A percentile compares a stretch with the other conserved stretches of the same genome.
Conservation (phyloP, 2,113 vertebrate genomes). For the Engraulis encrasicolus region DNA sequence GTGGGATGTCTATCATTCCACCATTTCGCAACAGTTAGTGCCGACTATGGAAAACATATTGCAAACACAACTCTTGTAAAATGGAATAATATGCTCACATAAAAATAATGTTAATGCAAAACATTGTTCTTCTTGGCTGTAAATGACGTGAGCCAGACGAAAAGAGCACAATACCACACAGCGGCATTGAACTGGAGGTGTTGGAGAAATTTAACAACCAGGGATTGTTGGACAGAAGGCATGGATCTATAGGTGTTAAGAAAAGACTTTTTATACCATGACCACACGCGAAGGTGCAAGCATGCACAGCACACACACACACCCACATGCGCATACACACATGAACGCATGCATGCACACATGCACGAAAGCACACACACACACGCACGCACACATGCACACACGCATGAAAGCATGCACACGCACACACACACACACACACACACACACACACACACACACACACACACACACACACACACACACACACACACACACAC, state of each 20-base stretch:
- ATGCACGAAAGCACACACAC: neutral
- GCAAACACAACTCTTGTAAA: neutral
- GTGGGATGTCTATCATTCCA: neutral
- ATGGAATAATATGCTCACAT: conserved; percentile 8
- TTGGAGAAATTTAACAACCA: conserved; percentile 16
- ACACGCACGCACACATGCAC: neutral
- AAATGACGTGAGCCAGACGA: neutral
- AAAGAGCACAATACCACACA: conserved; percentile 13
- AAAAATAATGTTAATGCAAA: neutral
- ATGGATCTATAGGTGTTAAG: conserved; percentile 14
- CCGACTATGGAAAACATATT: conserved; percentile 3
- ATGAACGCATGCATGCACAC: neutral
- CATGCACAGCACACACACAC: too few relatives aligned
- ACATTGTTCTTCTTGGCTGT: neutral
- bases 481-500: neutral
- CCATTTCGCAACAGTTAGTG: neutral
- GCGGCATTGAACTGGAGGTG: conserved; percentile 3
- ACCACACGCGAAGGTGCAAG: too few relatives aligned
- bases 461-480: conserved; percentile 6
- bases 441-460: neutral
- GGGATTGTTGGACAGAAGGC: conserved; percentile 7
- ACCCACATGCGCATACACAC: neutral
- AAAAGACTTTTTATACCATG: conserved; percentile 8
- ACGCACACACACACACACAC: neutral
- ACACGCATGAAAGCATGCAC: neutral